Base-by-base conservation (phyloP, 2,113 vertebrate genomes). In the Eolophus roseicapilla region DNA sequence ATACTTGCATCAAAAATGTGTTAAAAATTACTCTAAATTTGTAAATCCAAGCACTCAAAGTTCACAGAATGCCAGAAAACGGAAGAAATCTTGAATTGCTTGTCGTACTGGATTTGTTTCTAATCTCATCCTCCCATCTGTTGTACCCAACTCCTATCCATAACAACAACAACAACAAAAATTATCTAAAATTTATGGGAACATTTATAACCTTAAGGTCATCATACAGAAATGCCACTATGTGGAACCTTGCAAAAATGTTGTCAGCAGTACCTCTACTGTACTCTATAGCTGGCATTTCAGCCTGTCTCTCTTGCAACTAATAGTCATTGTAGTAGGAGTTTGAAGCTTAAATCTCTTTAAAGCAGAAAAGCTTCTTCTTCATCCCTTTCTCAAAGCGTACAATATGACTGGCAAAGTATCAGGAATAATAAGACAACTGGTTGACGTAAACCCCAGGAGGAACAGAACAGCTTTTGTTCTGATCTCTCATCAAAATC, bases 351-450 rank as follows among this genome's bases (percentile, higher is more conserved):
- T 88, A 92, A 95, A 90, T 65, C 90, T 87, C 92, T 96, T 93
- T 82, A 94, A 92, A 97, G 85, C 80, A 97, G 90, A 95, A 95
- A 97, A 97, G 91, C 94, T 95, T 86, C 82, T 98, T 93, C 97
- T 97, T 96, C 76, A 97, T 89, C 86, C 90, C 92, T 89, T 96
- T 97, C 44, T 63, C 95, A 93, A 95, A 97, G 94, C 24, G 2
- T 88, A 97, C 97, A 98, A 94, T 97, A 96, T 97, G 97, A 97
- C 86, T 98, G 97, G 97, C 97, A 97, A 96, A 96, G 94, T 93
- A 92, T 97, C 97, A 98, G 96, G 96, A 97, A 97, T 95, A 97
- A 97, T 87, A 97, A 97, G 96, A 98, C 96, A 97, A 97, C 94
- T 62, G 67, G 94, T 93, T 96, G 97, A 97, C 62, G 89, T 97